phyloP scores from a whole-genome alignment of 2,113 vertebrate genomes.

The Entomyzon cyanotis region DNA sequence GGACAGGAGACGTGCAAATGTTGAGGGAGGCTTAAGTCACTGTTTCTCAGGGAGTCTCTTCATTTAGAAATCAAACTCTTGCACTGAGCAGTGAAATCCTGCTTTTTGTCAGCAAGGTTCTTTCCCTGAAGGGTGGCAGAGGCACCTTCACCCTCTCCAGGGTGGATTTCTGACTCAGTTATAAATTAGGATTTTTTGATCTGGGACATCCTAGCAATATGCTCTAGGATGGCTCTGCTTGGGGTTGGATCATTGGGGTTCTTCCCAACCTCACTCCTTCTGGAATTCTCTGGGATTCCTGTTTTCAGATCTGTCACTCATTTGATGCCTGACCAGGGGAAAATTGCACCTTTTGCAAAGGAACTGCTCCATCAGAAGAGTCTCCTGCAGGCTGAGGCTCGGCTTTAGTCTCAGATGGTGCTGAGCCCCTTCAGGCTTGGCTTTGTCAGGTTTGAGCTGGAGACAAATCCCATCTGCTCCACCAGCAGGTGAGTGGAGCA shows the following conservation, averaged over 20 bases:
- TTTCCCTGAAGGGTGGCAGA: background rate
- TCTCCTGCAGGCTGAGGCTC: background rate
- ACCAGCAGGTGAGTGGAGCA: constrained; percentile 5
- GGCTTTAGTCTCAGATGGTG: background rate
- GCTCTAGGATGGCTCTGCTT: background rate
- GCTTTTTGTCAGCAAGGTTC: background rate
- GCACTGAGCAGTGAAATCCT: background rate
- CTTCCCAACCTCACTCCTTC: accelerated
- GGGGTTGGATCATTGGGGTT: background rate
- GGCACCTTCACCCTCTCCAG: background rate
- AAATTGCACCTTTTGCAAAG: background rate
- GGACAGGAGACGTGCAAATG: background rate
- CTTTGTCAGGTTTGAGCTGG: background rate
- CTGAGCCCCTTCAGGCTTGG: background rate
- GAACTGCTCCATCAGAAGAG: background rate
- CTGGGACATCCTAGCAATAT: background rate
- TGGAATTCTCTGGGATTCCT: background rate
- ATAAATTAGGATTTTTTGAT: background rate
- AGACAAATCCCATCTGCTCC: constrained; percentile 18
- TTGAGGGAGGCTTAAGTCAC: background rate
- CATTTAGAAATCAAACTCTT: background rate
- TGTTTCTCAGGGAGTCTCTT: background rate
- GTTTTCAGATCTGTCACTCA: background rate
- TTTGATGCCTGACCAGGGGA: background rate
- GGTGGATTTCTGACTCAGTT: background rate